Base-by-base conservation (phyloP, 2,113 vertebrate species). In the Lepus europaeus region DNA sequence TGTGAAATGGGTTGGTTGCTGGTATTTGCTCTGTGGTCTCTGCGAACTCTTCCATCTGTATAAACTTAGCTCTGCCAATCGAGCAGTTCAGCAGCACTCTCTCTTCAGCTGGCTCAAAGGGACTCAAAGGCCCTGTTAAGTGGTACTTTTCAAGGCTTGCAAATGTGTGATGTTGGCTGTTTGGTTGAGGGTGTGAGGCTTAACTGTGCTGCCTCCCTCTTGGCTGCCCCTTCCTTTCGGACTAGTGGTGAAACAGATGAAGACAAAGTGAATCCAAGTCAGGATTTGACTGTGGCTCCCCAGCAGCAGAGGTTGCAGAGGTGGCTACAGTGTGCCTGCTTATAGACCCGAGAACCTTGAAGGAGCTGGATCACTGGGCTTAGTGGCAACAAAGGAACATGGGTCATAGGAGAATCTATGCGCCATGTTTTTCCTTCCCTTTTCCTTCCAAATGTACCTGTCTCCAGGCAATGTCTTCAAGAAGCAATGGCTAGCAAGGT, bases 21-120 rank as follows among this genome's bases (percentile, higher is more conserved):
- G 98, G 98, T 98, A 98, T 99, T 98, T 98, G 98, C 97, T 97
- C 98, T 99, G 98, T 93, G 98, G 98, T 98, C 97, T 98, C 97
- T 51, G 80, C 98, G 98, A 98, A 98, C 98, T 98, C 98, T 98
- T 98, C 98, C 98, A 99, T 99, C 98, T 98, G 98, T 98, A 97
- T 98, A 98, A 99, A 98, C 98, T 98, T 97, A 45, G 0, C 84
- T 96, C 92, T 97, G 98, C 98, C 98, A 98, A 93, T 96, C 90
- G 86, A 97, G 97, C 97, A 94, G 96, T 97, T 97, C 87, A 97
- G 98, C 97, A 98, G 97, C 95, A 96, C 98, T 98, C 97, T 98
- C 97, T 97, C 98, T 98, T 98, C 96, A 97, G 97, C 96, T 95
- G 96, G 93, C 90, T 96, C 23, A 10, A 93, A 97, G 90, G 95